Conservation (phyloP, 2,888 invertebrate species). For the Hoplodrina blanda region DNA sequence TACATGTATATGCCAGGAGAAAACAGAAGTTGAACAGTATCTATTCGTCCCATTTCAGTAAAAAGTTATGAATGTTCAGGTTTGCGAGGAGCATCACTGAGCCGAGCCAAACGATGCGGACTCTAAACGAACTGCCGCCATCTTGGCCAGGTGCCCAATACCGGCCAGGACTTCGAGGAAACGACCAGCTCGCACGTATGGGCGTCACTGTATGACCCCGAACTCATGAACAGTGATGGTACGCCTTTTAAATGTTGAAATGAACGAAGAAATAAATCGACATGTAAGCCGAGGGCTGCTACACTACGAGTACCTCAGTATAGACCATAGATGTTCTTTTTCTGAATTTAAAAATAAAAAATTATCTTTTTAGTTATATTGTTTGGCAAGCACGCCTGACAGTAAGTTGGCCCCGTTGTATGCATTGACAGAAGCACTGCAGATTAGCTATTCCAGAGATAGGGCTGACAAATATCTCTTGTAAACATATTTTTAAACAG, state of each 20-base stretch:
- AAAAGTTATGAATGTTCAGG: slow-evolving; percentile 41
- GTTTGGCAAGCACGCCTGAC: no score
- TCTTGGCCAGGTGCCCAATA: slow-evolving; percentile 49
- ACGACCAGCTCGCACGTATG: not conserved
- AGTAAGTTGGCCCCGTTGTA: no score
- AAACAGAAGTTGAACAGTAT: slow-evolving; percentile 21
- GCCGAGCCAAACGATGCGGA: slow-evolving; percentile 46
- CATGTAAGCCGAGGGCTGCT: not conserved
- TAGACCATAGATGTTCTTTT: no score
- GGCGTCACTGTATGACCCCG: not conserved
- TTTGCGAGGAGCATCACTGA: not conserved
- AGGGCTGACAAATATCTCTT: no score
- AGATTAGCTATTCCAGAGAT: no score
- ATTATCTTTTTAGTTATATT: no score
- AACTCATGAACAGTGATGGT: not conserved
- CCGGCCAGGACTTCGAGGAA: slow-evolving; percentile 1
- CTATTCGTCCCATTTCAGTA: slow-evolving; percentile 39
- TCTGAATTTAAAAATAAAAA: no score
- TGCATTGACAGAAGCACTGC: no score
- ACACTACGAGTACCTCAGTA: not conserved
- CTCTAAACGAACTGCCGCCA: slow-evolving; percentile 12
- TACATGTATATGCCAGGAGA: slow-evolving; percentile 25
- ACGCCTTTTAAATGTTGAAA: not conserved
- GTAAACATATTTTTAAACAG: no score
- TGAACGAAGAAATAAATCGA: not conserved